phyloP scores from a whole-genome alignment of 2,113 vertebrate species.

The Pedetes capensis region DNA sequence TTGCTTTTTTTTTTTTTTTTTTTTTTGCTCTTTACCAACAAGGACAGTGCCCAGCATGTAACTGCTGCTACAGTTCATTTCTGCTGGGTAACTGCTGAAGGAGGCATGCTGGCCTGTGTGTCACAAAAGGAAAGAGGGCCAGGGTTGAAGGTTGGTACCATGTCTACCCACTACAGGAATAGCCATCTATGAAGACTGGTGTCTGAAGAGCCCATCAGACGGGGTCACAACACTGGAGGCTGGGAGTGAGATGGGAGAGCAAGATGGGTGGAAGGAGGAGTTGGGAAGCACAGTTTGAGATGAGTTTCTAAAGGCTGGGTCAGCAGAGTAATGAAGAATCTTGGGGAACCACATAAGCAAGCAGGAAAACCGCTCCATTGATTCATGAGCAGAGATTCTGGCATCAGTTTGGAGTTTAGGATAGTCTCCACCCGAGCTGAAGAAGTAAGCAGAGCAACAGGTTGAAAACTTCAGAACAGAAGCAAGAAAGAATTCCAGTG shows the following conservation, averaged over 20 bases:
- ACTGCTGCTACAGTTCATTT: background rate
- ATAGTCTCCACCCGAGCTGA: background rate
- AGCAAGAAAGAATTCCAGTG: background rate
- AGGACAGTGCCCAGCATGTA: accelerated
- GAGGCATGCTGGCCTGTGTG: too few relatives aligned
- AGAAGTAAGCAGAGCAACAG: background rate
- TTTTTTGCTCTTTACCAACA: background rate
- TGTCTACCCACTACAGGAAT: background rate
- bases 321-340: background rate
- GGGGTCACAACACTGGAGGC: background rate
- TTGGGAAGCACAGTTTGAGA: background rate
- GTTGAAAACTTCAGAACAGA: background rate
- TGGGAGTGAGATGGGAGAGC: background rate
- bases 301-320: background rate
- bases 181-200: background rate
- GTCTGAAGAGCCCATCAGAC: background rate
- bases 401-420: background rate
- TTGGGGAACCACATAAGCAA: background rate
- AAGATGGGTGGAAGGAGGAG: background rate
- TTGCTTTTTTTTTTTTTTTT: background rate
- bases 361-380: background rate
- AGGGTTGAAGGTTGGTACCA: background rate
- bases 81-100: background rate
- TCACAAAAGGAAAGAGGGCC: too few relatives aligned
- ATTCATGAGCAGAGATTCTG: background rate